Conservation (phyloP, 2,888 invertebrate species). For the Tinea trinotella region DNA sequence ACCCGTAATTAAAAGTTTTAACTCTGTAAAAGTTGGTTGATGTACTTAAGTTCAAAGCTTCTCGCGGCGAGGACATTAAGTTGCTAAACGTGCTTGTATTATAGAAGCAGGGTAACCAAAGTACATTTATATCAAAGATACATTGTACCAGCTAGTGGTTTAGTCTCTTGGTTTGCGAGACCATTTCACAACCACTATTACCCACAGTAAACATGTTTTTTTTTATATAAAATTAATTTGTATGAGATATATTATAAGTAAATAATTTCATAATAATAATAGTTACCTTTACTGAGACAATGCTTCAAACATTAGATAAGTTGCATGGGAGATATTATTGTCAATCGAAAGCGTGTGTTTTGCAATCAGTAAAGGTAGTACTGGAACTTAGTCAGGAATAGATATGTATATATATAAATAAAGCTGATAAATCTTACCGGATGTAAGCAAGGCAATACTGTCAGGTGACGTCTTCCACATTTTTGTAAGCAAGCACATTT, state of each 20-base stretch:
- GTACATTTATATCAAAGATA: too few species aligned
- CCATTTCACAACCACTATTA: too few species aligned
- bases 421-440: slow-evolving; percentile 72
- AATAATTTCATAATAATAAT: background rate
- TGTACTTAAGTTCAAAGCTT: too few species aligned
- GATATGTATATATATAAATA: background rate
- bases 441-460: slow-evolving; percentile 72
- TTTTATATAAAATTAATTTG: background rate
- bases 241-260: background rate
- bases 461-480: slow-evolving; percentile 72
- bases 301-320: background rate
- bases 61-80: too few species aligned
- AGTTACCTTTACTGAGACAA: background rate
- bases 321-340: background rate
- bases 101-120: too few species aligned
- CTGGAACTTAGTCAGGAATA: slow-evolving; percentile 12
- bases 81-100: too few species aligned
- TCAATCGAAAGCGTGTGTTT: background rate
- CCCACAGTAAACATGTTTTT: too few species aligned
- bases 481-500: slow-evolving; percentile 70
- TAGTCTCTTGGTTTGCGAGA: too few species aligned
- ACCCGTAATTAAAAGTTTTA: too few species aligned
- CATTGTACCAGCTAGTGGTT: too few species aligned
- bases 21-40: too few species aligned
- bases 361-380: slow-evolving; percentile 4